Evolutionary conservation across 2,888 invertebrate species (phyloP).

Genomic region (Epistrophe eligans): DNA sequence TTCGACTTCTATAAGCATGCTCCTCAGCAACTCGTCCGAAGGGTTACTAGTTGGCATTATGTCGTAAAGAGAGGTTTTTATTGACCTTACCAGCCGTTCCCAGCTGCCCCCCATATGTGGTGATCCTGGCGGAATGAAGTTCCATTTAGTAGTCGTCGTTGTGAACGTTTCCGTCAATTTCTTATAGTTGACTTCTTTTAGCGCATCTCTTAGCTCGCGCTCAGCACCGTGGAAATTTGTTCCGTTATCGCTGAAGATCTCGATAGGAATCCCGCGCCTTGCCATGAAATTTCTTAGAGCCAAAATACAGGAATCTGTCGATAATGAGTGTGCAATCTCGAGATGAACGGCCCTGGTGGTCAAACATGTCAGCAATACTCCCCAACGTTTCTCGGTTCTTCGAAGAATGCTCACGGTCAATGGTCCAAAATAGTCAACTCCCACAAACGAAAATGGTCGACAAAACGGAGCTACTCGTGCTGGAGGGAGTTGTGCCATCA

Average conservation of each 20-base stretch:
- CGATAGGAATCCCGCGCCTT: background rate
- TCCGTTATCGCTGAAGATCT: conserved; percentile 28
- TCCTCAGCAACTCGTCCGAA: conserved; percentile 63
- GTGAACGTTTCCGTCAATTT: no score
- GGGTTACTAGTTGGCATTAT: conserved; percentile 63
- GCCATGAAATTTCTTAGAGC: conserved; percentile 54
- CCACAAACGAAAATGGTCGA: conserved; percentile 22
- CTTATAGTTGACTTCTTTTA: no score
- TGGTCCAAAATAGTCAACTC: no score
- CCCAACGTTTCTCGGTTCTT: conserved; percentile 9
- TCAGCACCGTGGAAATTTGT: no score
- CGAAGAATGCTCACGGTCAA: no score
- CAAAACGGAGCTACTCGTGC: conserved; percentile 14
- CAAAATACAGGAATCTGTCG: conserved; percentile 42
- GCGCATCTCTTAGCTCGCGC: no score
- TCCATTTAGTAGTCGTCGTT: no score
- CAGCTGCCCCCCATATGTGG: conserved; percentile 26
- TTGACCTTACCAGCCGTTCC: conserved; percentile 12
- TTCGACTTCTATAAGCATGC: conserved; percentile 35
- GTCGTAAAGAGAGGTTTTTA: conserved; percentile 54
- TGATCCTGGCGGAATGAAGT: no score
- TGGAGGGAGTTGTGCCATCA: conserved; percentile 26
- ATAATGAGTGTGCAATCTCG: no score
- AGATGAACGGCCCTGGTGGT: conserved; percentile 3
- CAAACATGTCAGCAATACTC: conserved; percentile 12